Conservation (phyloP, 2,113 vertebrate genomes). For the Procavia capensis region DNA sequence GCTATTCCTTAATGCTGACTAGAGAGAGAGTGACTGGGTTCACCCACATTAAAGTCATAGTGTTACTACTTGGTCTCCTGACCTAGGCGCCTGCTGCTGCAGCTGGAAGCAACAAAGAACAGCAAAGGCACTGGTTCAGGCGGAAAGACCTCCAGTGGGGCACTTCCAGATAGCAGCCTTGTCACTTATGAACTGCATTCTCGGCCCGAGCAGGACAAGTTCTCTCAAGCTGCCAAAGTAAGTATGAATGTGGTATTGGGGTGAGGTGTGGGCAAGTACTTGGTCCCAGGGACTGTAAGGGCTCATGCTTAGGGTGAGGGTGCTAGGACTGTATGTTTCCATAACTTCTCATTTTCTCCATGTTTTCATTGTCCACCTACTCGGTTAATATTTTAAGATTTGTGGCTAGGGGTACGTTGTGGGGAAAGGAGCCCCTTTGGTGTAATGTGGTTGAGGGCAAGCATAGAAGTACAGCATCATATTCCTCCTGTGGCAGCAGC, state of each 20-base stretch:
- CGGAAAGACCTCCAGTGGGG: conserved; percentile 80
- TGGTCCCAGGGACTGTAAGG: not conserved
- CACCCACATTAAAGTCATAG: not conserved
- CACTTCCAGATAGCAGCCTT: conserved; percentile 83
- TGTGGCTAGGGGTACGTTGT: not conserved
- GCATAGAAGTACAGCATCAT: not conserved
- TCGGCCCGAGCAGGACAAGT: conserved; percentile 95
- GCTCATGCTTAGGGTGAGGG: not conserved
- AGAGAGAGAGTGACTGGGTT: not conserved
- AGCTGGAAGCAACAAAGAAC: conserved; percentile 92
- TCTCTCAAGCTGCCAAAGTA: conserved; percentile 95
- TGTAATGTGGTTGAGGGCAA: fast-evolving
- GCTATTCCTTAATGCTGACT: not conserved
- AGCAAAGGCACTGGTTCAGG: conserved; percentile 80
- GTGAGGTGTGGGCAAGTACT: not conserved
- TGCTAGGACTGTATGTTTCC: not conserved
- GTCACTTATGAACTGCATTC: conserved; percentile 96
- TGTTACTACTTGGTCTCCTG: not conserved
- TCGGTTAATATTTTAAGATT: not conserved
- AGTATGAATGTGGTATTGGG: not conserved
- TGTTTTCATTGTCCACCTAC: not conserved
- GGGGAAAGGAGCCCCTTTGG: conserved; percentile 23
- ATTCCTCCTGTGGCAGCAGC: not conserved
- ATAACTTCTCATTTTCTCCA: not conserved
- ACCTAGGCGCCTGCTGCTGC: conserved; percentile 93